Percentiles rank a stretch among this genome's conserved stretches.
phyloP scores from a whole-genome alignment of 2,888 invertebrate species.

The Archaeoteleia sp. region DNA sequence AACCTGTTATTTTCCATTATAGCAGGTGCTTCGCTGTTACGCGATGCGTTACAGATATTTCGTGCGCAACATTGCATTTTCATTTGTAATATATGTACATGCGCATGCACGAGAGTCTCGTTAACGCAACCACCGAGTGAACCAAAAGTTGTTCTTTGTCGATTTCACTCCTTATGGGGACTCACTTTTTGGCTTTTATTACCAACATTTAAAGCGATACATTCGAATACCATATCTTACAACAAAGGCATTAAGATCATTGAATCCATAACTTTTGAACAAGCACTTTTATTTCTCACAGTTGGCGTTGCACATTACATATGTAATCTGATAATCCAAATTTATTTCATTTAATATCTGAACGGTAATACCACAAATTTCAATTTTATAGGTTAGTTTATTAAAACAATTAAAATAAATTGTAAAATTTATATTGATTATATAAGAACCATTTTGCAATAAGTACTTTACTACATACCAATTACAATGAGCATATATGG shows the following conservation, averaged over 20 bases:
- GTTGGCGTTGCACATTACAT: too few relatives aligned
- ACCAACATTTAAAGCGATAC: conserved; percentile 31
- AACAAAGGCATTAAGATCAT: conserved; percentile 33
- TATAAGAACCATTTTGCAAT: too few relatives aligned
- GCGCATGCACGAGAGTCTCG: conserved; percentile 43
- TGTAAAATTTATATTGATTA: too few relatives aligned
- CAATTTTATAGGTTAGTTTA: too few relatives aligned
- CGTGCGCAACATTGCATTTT: conserved; percentile 47
- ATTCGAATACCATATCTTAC: conserved; percentile 40
- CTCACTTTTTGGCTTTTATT: conserved; percentile 49
- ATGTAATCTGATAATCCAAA: too few relatives aligned
- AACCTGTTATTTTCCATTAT: conserved; percentile 51
- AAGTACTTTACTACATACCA: too few relatives aligned
- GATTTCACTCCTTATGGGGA: conserved; percentile 53
- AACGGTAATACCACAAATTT: too few relatives aligned
- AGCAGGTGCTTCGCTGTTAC: conserved; percentile 50
- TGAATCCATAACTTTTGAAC: conserved; percentile 29
- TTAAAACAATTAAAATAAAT: too few relatives aligned
- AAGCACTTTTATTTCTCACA: too few relatives aligned
- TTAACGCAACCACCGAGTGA: conserved; percentile 48
- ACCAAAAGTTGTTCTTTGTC: conserved; percentile 49
- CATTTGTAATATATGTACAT: conserved; percentile 45
- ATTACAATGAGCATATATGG: too few relatives aligned
- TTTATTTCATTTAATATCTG: too few relatives aligned
- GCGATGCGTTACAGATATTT: conserved; percentile 53